Evolutionary conservation across 1,140 invertebrate genomes (phyloP), one percentile per base, ranked within the genome.

Genomic region (Caerostris darwini): DNA sequence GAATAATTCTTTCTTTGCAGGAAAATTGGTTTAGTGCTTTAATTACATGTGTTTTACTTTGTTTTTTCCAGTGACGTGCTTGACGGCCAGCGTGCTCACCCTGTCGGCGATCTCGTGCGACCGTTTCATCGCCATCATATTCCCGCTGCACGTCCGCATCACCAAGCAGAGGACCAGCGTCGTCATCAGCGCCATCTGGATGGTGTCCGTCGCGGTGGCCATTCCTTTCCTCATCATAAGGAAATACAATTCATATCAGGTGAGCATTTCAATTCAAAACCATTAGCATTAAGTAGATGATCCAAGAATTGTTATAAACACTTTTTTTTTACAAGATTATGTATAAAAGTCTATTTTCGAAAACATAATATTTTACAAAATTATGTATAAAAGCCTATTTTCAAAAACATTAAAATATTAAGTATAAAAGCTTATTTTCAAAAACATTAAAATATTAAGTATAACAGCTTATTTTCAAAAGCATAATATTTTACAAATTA

Each of bases 81-180:
- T 96, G 95, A 96, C 96, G 58, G 95, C 96, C n/a, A 96, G 96
- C 91, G 96, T 96, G 17, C 95, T 96, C 58, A 96, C 96, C 7
- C 94, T 97, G 87, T 96, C 96, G 50, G 96, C 96, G 14, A 96
- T 97, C 53, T 96, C 96, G 7, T 96, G 96, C 50, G 96, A 97
- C 95, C 95, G 96, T 2, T 96, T 96, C 94, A 96, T 96, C 92
- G 96, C 96, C 88, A 96, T 97, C 61, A 95, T 96, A 71, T 96
- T 96, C 85, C 96, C 96, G 2, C 94, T 97, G 57, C 96, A 96
- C 85, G 95, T 96, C 5, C 95, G 96, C 3, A 95, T 96, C 54
- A 96, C 96, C 7, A 95, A 96, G 69, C 95, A 96, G 6, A 95
- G 96, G 61, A 96, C 96, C 19, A 82, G 96, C 14, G 95, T 95